These are phyloP conservation scores for Coregonus clupeaformis DNA, from an alignment of 2,113 vertebrate genomes.

Conservation along the genomic window DNA sequence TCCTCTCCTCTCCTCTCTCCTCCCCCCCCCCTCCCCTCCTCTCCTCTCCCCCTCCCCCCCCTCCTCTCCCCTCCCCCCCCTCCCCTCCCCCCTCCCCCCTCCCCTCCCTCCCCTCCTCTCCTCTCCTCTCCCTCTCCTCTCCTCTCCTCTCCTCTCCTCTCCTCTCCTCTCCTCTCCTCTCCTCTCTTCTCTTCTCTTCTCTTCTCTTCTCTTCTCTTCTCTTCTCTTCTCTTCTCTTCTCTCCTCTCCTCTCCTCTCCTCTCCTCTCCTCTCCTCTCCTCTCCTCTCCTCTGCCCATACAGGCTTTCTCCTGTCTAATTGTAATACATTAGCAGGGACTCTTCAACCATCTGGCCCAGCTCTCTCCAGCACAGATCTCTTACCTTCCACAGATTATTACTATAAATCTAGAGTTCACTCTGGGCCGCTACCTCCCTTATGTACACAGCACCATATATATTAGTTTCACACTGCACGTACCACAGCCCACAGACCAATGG, in stretches of 20 bases:
- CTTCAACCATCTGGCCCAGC: slow-evolving; percentile 41
- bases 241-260: not conserved
- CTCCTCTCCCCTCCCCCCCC: too few relatives aligned
- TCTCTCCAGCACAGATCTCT: slow-evolving; percentile 15
- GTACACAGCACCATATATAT: slow-evolving; percentile 37
- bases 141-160: too few relatives aligned
- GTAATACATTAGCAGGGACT: slow-evolving; percentile 41
- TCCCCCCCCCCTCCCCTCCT: too few relatives aligned
- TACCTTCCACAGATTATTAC: slow-evolving; percentile 39
- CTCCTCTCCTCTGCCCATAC: not conserved
- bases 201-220: too few relatives aligned
- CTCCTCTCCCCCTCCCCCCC: too few relatives aligned
- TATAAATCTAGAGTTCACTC: slow-evolving; percentile 30
- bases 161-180: too few relatives aligned
- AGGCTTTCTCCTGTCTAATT: slow-evolving; percentile 24
- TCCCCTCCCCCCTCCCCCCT: too few relatives aligned
- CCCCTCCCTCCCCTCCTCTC: too few relatives aligned
- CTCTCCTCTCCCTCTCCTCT: too few relatives aligned
- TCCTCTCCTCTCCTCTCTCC: not conserved
- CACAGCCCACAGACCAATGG: slow-evolving; percentile 35
- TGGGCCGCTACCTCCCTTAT: slow-evolving; percentile 10
- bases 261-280: slow-evolving; percentile 1
- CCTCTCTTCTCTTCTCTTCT: too few relatives aligned
- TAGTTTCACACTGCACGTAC: slow-evolving; percentile 25
- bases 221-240: too few relatives aligned